A percentile compares a stretch with the other conserved stretches of the same genome.
These are phyloP conservation scores for Trissolcus basalis DNA, from an alignment of 1,140 invertebrate genomes.

Conservation along the genomic window DNA sequence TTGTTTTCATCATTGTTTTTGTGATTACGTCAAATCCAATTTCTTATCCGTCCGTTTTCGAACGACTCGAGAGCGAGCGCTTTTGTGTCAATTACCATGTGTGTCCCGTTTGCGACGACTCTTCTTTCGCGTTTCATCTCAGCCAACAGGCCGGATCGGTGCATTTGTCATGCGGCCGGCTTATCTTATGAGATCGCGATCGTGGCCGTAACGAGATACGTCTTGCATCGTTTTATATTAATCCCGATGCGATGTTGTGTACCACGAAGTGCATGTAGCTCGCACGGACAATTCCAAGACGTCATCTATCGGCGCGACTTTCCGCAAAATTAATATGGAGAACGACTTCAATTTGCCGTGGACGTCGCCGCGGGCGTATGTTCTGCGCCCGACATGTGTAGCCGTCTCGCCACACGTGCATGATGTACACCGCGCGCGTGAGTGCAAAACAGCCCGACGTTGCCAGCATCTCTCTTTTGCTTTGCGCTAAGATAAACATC, in stretches of 20 bases:
- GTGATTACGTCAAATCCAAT: constrained; percentile 28
- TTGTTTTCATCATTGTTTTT: constrained; percentile 10
- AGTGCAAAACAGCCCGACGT: constrained; percentile 32
- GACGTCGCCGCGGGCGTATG: constrained; percentile 47
- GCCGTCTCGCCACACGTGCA: constrained; percentile 43
- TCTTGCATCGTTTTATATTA: constrained; percentile 30
- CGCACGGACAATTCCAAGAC: constrained; percentile 43
- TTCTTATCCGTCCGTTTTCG: constrained; percentile 10
- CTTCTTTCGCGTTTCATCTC: constrained; percentile 40
- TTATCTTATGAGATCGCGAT: constrained; percentile 45
- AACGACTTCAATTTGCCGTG: constrained; percentile 61
- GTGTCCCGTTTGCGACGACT: constrained; percentile 1
- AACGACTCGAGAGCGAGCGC: neutral
- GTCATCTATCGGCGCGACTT: constrained; percentile 55
- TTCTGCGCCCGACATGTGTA: constrained; percentile 35
- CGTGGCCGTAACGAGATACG: constrained; percentile 56
- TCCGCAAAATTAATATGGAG: constrained; percentile 65
- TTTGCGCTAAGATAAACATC: constrained; percentile 70
- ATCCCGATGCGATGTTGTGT: constrained; percentile 4
- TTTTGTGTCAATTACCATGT: constrained; percentile 29
- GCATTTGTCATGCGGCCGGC: constrained; percentile 44
- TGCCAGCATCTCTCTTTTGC: constrained; percentile 62
- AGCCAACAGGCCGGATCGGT: constrained; percentile 32
- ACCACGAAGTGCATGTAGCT: constrained; percentile 43
- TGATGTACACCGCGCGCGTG: constrained; percentile 49